Percentiles rank a stretch among this genome's conserved stretches.
Evolutionary conservation across 1,140 invertebrate species (phyloP).

Genomic region (Chelonus insularis): DNA sequence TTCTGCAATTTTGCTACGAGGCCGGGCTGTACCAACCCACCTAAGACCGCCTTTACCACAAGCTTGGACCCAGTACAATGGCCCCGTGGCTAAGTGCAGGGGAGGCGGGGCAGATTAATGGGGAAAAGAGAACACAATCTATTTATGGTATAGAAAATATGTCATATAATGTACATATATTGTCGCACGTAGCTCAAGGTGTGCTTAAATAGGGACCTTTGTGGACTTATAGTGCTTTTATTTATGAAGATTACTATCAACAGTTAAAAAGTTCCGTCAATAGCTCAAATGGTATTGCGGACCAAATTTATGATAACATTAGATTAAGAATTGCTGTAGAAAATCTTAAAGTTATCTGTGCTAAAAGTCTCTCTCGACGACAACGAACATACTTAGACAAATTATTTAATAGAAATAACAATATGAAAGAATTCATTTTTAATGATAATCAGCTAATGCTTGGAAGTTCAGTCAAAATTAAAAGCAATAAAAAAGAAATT

Average conservation of each 20-base stretch:
- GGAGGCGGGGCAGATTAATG: no score
- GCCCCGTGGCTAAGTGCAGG: no score
- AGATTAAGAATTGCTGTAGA: neutral
- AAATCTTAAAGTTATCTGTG: neutral
- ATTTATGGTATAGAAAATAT: slow-evolving; percentile 29
- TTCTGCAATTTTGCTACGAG: no score
- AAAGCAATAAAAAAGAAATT: no score
- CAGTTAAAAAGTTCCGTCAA: neutral
- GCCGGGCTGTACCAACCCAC: slow-evolving; percentile 5
- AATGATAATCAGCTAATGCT: no score
- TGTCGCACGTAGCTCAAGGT: slow-evolving; percentile 24
- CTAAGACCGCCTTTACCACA: no score
- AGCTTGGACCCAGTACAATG: no score
- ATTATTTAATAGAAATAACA: no score
- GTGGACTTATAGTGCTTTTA: slow-evolving; percentile 25
- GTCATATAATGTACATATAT: slow-evolving; percentile 31
- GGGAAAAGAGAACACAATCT: no score
- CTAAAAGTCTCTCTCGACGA: neutral
- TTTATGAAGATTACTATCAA: neutral
- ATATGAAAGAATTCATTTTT: no score
- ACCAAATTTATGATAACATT: neutral
- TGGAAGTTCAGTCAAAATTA: no score
- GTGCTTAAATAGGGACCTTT: slow-evolving; percentile 33
- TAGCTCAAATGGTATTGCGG: neutral
- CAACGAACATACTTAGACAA: no score